phyloP scores from a whole-genome alignment of 1,140 invertebrate genomes.

The Lepidostoma basale region DNA sequence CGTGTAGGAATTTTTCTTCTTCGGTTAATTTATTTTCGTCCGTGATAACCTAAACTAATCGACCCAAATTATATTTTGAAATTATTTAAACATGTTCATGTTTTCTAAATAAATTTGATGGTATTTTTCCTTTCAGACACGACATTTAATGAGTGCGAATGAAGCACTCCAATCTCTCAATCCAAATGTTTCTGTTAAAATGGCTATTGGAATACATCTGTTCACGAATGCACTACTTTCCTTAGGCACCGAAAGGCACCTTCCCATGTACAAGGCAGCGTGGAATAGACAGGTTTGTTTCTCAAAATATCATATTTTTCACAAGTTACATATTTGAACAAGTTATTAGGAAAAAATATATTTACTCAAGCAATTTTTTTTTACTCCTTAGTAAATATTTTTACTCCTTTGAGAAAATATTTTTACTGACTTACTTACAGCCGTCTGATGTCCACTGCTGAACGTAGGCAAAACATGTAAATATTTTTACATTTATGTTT shows the following conservation, averaged over 20 bases:
- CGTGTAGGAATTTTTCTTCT: too few relatives aligned
- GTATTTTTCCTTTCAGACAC: slow-evolving; percentile 59
- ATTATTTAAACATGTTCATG: not conserved
- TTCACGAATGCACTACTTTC: slow-evolving; percentile 72
- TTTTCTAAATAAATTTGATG: too few relatives aligned
- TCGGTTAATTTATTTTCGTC: too few relatives aligned
- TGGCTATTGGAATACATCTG: slow-evolving; percentile 69
- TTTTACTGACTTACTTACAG: too few relatives aligned
- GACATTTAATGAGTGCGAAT: slow-evolving; percentile 72
- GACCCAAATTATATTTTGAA: too few relatives aligned
- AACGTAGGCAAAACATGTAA: too few relatives aligned
- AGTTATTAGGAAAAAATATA: not conserved
- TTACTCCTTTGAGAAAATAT: not conserved
- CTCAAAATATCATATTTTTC: not conserved
- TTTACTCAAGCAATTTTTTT: not conserved
- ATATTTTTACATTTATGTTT: too few relatives aligned
- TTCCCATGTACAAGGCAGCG: slow-evolving; percentile 71
- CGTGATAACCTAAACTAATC: too few relatives aligned
- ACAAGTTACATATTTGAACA: not conserved
- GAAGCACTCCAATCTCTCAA: slow-evolving; percentile 70
- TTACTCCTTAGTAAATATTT: not conserved
- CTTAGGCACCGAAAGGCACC: slow-evolving; percentile 79
- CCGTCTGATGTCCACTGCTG: too few relatives aligned
- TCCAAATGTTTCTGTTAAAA: slow-evolving; percentile 72
- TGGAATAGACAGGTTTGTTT: slow-evolving; percentile 69